Evolutionary conservation across 2,888 invertebrate genomes (phyloP), one percentile per base, ranked within the genome.

Genomic region (Dolomedes plantarius): DNA sequence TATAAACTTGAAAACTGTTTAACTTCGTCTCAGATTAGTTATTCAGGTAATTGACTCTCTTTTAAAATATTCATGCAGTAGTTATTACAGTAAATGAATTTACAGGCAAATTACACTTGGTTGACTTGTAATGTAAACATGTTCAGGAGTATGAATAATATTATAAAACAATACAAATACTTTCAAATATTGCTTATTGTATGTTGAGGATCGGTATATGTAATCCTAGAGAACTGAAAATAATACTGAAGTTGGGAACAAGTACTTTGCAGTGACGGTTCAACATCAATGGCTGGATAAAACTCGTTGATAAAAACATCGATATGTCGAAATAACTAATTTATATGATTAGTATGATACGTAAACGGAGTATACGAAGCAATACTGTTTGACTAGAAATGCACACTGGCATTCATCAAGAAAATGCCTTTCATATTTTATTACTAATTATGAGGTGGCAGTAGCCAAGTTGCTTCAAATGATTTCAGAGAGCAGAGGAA

Each of bases 321-420:
- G 50, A 81, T 81, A 75, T 74, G 23, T 64, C 27, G 16, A 69
- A 56, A 23, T 31, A 81, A 81, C 75, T 81, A 31, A 56, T 29
- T 31, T 19, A 31, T n/a, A n/a, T 31, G 31, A 39, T 67, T 65
- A 29, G 11, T 65, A 16, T 28, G 29, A 65, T 36, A 67, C 67
- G 7, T 31, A 32, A 67, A 67, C 1, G 32, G 65, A 67, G 19
- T 6, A 46, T 46, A 56, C 23, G 56, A 56, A 67, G 23, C 67
- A 32, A 67, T 46, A 50, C 65, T 32, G 46, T 72, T 19, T 83
- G 82, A 83, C 82, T 83, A 83, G 82, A 83, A 76, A 83, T 56
- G 68, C 46, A 76, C 65, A 65, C 39, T 41, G 28, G 50, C 31
- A 31, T 39, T 32, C 36, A 83, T 41, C 16, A 31, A 31, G 7